Base-by-base conservation (phyloP, 2,888 invertebrate species). In the Geotrupes spiniger region DNA sequence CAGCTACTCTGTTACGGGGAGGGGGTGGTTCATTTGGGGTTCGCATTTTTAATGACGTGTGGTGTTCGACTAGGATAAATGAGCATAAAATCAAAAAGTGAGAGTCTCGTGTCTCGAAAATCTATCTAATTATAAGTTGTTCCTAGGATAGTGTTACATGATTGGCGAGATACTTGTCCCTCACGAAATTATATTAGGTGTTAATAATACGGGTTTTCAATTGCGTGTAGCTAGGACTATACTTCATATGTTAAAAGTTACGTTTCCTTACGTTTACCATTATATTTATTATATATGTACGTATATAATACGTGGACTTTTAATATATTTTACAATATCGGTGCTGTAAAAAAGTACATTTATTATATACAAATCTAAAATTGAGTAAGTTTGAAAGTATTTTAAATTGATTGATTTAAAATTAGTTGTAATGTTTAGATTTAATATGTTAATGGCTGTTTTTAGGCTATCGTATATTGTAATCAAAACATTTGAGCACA, bases 61-160 rank as follows among this genome's bases (percentile, higher is more conserved):
- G 61, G 62, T 65, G 62, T 65, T 62, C 61, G 61, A 61, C 52
- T 63, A 61, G 60, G 50, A 56, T 60, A 70, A 70, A 72, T 71
- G 73, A 73, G 73, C 72, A 69, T 60, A 71, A 71, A 73, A 73
- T 72, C 72, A 72, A 73, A 71, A 71, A 45, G 21, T 52, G 63
- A 65, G 70, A 57, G 54, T 57, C 67, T 58, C 66, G 66, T 63
- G 69, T 64, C 63, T 65, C 63, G 64, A 65, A 49, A 65, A 69
- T 46, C 43, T 51, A 39, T 43, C 17, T 71, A 69, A 69, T 63
- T 69, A 63, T 69, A 72, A 69, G 68, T 71, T 72, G 72, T 71
- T 71, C 66, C 63, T 69, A 66, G 65, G 65, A 65, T 68, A 68
- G 70, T 68, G 71, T 72, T 71, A 69, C 63, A 68, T 69, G 69